Evolutionary conservation across 2,113 vertebrate species (phyloP), one percentile per base, ranked within the genome.

Genomic region (Protobothrops flavoviridis): DNA sequence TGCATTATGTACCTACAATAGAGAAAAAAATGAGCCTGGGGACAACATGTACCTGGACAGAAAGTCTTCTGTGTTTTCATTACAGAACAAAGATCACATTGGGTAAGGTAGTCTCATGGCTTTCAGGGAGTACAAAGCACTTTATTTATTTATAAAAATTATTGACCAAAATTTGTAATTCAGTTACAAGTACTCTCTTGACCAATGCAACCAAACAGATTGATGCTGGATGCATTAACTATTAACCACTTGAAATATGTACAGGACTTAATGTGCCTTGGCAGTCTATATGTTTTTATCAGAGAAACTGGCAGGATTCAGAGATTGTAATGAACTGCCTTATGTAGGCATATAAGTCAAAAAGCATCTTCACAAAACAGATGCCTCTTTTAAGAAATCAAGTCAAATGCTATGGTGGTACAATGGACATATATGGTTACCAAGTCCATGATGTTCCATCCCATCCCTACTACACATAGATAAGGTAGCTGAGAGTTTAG

Each of bases 81-180:
- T 95, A 91, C 56, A 91, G 50, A 93, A 29, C 61, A 95, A 81
- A 61, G 87, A 88, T 93, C 94, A 95, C 21, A 53, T 94, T 92
- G 90, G 57, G 89, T 56, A 0, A 95, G 39, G 12, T 64, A 91
- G 86, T 87, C 92, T 93, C 85, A 89, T 2, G 5, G 92, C 91
- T 95, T 95, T 92, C 74, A 94, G 93, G 26, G 48, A 95, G 3
- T 88, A 53, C 50, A 89, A 90, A 94, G 93, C 93, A 94, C 91
- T 94, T 94, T 95, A 95, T 59, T 93, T 96, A 95, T 95, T 94
- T 94, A 95, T 95, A 85, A 85, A 50, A 95, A 96, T 33, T 95
- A 94, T 96, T 95, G 95, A 95, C 50, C 61, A 87, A 45, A 21
- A 53, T 95, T 23, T 93, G 92, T 55, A 93, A 87, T 53, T 95